Conservation (phyloP, 2,113 vertebrate species). For the Pionites leucogaster region DNA sequence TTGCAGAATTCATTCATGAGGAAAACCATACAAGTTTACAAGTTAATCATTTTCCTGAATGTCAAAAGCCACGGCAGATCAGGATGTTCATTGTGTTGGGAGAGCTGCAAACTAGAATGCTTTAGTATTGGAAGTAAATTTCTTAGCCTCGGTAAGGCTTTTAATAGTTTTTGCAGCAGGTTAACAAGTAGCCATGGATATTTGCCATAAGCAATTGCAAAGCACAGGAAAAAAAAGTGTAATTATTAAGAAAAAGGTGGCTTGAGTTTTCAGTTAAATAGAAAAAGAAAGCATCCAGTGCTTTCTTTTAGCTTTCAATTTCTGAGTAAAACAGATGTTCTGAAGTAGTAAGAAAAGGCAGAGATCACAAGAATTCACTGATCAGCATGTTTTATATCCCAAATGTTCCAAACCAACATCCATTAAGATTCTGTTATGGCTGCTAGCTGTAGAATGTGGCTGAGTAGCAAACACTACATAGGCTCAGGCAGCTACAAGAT, state of each 20-base stretch:
- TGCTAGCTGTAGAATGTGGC: not conserved
- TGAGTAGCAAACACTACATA: not conserved
- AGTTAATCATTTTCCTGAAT: conserved; percentile 65
- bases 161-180: not conserved
- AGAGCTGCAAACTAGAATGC: not conserved
- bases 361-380: not conserved
- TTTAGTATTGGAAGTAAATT: conserved; percentile 56
- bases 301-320: not conserved
- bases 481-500: not conserved
- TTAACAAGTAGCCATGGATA: not conserved
- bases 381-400: not conserved
- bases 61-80: conserved; percentile 41
- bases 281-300: not conserved
- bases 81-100: conserved; percentile 3
- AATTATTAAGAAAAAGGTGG: not conserved
- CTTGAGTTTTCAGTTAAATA: not conserved
- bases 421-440: not conserved
- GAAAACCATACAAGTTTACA: conserved; percentile 41
- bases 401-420: not conserved
- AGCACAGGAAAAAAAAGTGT: not conserved
- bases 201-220: not conserved
- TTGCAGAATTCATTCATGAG: conserved; percentile 68
- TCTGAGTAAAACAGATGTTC: not conserved
- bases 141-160: not conserved
- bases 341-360: not conserved